Percentiles rank a stretch among this genome's conserved stretches.
phyloP scores from a whole-genome alignment of 2,113 vertebrate species.

The Sclerurus mexicanus region DNA sequence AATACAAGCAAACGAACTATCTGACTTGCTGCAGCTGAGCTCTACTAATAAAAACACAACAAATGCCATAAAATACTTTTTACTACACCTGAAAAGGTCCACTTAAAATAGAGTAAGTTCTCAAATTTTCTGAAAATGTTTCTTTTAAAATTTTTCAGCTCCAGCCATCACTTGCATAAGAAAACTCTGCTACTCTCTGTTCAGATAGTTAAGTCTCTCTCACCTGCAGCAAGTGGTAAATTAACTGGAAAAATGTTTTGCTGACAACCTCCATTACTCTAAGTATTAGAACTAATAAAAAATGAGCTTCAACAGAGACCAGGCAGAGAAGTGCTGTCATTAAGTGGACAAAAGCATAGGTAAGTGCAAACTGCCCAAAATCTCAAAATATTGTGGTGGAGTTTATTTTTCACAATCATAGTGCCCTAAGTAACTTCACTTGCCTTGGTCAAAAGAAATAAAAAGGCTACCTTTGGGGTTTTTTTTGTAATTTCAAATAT shows the following conservation, averaged over 20 bases:
- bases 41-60: background rate
- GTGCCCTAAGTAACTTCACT: background rate
- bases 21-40: background rate
- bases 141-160: background rate
- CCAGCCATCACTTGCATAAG: background rate
- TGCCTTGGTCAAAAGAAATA: background rate
- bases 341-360: background rate
- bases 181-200: background rate
- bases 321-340: background rate
- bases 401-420: background rate
- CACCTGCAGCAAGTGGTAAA: background rate
- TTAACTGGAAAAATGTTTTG: background rate
- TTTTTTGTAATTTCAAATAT: background rate
- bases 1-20: background rate
- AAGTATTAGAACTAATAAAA: background rate
- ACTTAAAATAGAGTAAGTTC: background rate
- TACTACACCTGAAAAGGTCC: background rate
- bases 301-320: background rate
- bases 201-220: background rate
- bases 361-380: background rate
- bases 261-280: rapidly evolving
- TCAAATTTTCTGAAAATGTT: background rate
- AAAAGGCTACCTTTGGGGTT: background rate
- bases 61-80: background rate
- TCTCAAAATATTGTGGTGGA: background rate